Evolutionary conservation across 2,888 invertebrate species (phyloP).

Genomic region (Adela reaumurella): DNA sequence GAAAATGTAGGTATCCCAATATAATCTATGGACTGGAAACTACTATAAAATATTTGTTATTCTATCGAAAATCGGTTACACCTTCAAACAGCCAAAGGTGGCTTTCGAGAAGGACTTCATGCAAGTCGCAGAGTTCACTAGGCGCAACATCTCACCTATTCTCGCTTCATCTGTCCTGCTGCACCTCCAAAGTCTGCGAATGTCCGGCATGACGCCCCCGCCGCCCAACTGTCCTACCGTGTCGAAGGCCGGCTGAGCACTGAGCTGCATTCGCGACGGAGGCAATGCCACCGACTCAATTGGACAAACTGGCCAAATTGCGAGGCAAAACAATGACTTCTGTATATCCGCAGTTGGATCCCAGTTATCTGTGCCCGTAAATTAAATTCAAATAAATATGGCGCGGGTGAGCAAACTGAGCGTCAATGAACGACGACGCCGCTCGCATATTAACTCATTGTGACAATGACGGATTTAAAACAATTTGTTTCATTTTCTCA

Average conservation of each 20-base stretch:
- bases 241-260: background rate
- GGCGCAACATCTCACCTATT: slow-evolving; percentile 25
- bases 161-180: slow-evolving; percentile 28
- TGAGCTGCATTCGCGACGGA: slow-evolving; percentile 22
- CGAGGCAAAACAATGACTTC: slow-evolving; percentile 50
- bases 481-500: too few relatives aligned
- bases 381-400: background rate
- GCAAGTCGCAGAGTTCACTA: background rate
- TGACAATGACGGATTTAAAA: too few relatives aligned
- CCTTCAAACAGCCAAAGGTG: too few relatives aligned
- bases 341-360: slow-evolving; percentile 40
- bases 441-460: too few relatives aligned
- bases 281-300: slow-evolving; percentile 16
- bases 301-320: slow-evolving; percentile 31
- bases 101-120: too few relatives aligned
- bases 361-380: background rate
- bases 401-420: background rate
- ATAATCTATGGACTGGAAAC: too few relatives aligned
- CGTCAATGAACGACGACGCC: too few relatives aligned
- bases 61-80: too few relatives aligned
- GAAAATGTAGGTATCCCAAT: too few relatives aligned
- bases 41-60: too few relatives aligned
- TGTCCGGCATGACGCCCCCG: slow-evolving; percentile 21
- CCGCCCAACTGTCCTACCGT: slow-evolving; percentile 18
- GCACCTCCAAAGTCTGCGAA: slow-evolving; percentile 43